Evolutionary conservation across 2,888 invertebrate genomes (phyloP).

Genomic region (Chaetogeoica ovagalla): DNA sequence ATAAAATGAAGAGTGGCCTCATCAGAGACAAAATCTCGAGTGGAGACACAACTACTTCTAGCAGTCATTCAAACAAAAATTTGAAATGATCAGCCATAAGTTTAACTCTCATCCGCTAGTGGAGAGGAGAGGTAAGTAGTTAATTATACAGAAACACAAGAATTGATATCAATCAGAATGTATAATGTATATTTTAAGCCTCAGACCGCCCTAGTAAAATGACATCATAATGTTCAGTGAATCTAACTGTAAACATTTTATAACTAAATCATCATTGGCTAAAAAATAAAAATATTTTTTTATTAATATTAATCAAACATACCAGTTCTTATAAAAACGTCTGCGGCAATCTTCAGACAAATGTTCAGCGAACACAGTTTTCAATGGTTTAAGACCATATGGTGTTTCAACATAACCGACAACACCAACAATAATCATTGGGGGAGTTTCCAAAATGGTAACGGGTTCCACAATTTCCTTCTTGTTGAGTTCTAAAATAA

Average conservation of each 20-base stretch:
- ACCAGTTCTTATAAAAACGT: conserved; percentile 99
- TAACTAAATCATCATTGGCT: conserved; percentile 55
- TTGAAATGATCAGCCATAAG: conserved; percentile 18
- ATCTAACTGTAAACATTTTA: conserved; percentile 54
- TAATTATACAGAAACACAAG: conserved; percentile 7
- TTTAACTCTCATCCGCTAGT: conserved; percentile 53
- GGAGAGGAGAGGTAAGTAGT: conserved; percentile 53
- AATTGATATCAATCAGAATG: neutral
- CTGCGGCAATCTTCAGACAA: conserved; percentile 97
- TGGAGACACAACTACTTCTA: conserved; percentile 49
- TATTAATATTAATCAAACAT: conserved; percentile 59
- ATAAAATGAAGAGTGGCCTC: conserved; percentile 53
- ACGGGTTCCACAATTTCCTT: conserved; percentile 99
- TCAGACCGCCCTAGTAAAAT: conserved; percentile 63
- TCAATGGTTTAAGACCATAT: conserved; percentile 89
- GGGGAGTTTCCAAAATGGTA: conserved; percentile 96
- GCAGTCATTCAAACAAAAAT: conserved; percentile 24
- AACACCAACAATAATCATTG: conserved; percentile 95
- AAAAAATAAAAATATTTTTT: conserved; percentile 24
- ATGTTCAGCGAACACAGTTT: conserved; percentile 98
- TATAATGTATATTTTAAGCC: conserved; percentile 42
- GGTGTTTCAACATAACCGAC: conserved; percentile 99
- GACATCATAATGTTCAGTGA: conserved; percentile 51
- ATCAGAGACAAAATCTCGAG: conserved; percentile 49
- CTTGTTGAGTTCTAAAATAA: conserved; percentile 89